A percentile compares a stretch with the other conserved stretches of the same genome.
Evolutionary conservation across 2,113 vertebrate genomes (phyloP).

Genomic region (Hippocampus comes): DNA sequence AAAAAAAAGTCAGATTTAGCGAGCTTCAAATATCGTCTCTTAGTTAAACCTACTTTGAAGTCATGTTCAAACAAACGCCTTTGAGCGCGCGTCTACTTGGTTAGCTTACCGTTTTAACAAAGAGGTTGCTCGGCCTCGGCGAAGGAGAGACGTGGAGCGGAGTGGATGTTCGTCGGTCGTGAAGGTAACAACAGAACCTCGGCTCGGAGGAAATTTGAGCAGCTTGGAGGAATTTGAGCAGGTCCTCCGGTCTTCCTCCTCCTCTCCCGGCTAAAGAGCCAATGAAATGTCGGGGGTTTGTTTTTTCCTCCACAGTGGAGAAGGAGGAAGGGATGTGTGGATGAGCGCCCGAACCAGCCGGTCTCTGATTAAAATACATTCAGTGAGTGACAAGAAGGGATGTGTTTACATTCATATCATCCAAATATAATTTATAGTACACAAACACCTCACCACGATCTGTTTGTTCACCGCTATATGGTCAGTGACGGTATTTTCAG

Average conservation of each 20-base stretch:
- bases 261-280: conserved; percentile 42
- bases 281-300: conserved; percentile 38
- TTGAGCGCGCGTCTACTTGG: background rate
- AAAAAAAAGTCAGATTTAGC: conserved; percentile 27
- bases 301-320: conserved; percentile 11
- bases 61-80: conserved; percentile 6
- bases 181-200: conserved; percentile 45
- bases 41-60: conserved; percentile 2
- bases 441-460: background rate
- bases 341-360: background rate
- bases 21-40: background rate
- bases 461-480: background rate
- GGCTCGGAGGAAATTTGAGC: conserved; percentile 69
- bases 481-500: background rate
- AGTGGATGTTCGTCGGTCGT: conserved; percentile 20
- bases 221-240: conserved; percentile 70
- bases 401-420: background rate
- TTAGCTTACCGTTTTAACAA: conserved; percentile 52
- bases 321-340: conserved; percentile 16
- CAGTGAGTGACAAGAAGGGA: background rate
- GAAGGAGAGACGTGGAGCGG: conserved; percentile 14
- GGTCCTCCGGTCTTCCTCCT: conserved; percentile 50
- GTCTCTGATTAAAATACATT: background rate
- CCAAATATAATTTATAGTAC: background rate
- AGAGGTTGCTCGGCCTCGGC: conserved; percentile 6